Evolutionary conservation across 2,888 invertebrate species (phyloP).

Genomic region (Ophraella communa): DNA sequence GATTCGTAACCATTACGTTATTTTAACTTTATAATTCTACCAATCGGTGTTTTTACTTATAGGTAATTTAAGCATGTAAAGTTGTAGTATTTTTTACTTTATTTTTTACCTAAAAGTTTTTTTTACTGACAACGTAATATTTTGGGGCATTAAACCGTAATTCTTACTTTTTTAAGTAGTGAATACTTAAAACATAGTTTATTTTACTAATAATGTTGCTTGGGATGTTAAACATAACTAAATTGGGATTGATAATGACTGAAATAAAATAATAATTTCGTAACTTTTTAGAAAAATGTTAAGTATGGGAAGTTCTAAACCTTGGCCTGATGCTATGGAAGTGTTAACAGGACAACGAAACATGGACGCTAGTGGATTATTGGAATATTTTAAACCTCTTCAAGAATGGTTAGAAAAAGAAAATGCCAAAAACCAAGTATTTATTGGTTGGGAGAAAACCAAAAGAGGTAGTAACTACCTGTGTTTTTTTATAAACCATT

Average conservation of each 20-base stretch:
- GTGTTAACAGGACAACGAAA: conserved; percentile 76
- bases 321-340: conserved; percentile 88
- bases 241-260: neutral
- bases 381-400: conserved; percentile 83
- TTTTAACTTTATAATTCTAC: no score
- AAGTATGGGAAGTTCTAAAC: conserved; percentile 74
- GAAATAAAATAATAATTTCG: no score
- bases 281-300: conserved; percentile 69
- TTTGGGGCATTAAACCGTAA: no score
- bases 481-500: neutral
- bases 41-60: no score
- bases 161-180: no score
- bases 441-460: conserved; percentile 67
- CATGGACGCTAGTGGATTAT: conserved; percentile 77
- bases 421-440: conserved; percentile 72
- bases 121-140: no score
- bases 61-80: no score
- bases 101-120: no score
- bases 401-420: conserved; percentile 76
- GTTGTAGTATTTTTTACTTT: no score
- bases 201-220: no score
- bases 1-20: no score
- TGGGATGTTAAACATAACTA: neutral
- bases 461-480: conserved; percentile 43
- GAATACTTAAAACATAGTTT: no score